Conservation (phyloP, 2,888 invertebrate genomes). For the Nineta flava region DNA sequence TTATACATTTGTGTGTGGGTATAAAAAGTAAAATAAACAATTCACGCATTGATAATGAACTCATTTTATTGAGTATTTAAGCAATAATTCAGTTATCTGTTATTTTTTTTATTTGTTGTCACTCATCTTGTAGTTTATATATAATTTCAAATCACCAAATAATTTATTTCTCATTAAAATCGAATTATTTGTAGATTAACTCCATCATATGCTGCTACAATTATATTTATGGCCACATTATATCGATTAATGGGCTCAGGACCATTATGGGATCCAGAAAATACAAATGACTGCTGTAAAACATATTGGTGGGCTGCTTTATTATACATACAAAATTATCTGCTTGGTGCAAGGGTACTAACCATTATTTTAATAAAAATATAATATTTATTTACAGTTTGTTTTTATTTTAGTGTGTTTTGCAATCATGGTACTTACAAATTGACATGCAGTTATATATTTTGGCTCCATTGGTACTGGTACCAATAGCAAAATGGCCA, state of each 20-base stretch:
- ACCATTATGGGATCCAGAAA: conserved; percentile 27
- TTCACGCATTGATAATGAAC: too few species aligned
- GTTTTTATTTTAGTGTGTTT: conserved; percentile 13
- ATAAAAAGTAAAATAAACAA: too few species aligned
- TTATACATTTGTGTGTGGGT: too few species aligned
- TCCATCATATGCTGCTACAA: conserved; percentile 27
- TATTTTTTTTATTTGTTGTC: too few species aligned
- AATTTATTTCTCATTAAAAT: too few species aligned
- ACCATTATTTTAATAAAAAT: background rate
- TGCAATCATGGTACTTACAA: conserved; percentile 26
- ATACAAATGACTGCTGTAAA: conserved; percentile 18
- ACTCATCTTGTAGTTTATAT: too few species aligned
- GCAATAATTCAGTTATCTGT: too few species aligned
- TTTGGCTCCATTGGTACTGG: conserved; percentile 22
- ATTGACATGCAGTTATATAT: conserved; percentile 26
- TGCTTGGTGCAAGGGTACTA: conserved; percentile 13
- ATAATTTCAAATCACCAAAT: too few species aligned
- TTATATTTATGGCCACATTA: conserved; percentile 30
- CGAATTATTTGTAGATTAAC: too few species aligned
- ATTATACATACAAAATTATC: conserved; percentile 27
- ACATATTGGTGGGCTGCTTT: conserved; percentile 27
- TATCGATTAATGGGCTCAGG: conserved; percentile 31
- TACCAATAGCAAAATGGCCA: conserved; percentile 17
- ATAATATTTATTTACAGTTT: background rate
- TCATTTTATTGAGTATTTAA: too few species aligned